phyloP scores from a whole-genome alignment of 2,797 vertebrate species.

The Periophthalmus magnuspinnatus region DNA sequence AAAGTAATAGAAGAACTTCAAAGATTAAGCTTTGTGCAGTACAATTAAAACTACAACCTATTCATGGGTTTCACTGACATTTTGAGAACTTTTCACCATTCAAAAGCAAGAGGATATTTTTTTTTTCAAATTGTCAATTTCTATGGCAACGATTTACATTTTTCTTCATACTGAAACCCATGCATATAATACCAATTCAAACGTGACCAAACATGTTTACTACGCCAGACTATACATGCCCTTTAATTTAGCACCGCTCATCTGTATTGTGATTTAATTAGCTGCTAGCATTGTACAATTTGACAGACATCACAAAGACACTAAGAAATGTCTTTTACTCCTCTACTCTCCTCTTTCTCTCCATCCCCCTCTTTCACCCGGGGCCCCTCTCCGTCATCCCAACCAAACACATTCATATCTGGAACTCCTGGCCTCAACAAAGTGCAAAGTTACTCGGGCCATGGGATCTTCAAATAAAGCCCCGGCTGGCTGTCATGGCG shows the following conservation, averaged over 20 bases:
- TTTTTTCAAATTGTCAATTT: too few relatives aligned
- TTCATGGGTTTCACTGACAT: too few relatives aligned
- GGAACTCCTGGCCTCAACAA: conserved; percentile 84
- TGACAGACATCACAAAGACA: conserved; percentile 8
- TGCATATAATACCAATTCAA: background rate
- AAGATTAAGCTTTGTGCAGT: too few relatives aligned
- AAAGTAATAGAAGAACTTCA: too few relatives aligned
- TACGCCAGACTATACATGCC: background rate
- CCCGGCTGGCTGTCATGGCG: conserved; percentile 92
- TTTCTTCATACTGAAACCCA: too few relatives aligned
- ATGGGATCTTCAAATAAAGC: conserved; percentile 99
- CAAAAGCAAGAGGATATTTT: too few relatives aligned
- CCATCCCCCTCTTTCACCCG: conserved; percentile 4
- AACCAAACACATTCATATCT: conserved; percentile 92
- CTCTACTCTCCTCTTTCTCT: conserved; percentile 4
- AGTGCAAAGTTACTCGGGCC: conserved; percentile 87
- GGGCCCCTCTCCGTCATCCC: conserved; percentile 55
- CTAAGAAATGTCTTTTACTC: conserved; percentile 17
- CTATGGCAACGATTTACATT: too few relatives aligned
- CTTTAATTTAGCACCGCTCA: background rate
- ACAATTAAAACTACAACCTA: too few relatives aligned
- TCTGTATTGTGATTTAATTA: conserved; percentile 9
- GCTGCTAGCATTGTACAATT: background rate
- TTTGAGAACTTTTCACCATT: too few relatives aligned
- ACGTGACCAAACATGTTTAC: background rate